phyloP scores from a whole-genome alignment of 2,113 vertebrate species.

The Chaenocephalus aceratus region DNA sequence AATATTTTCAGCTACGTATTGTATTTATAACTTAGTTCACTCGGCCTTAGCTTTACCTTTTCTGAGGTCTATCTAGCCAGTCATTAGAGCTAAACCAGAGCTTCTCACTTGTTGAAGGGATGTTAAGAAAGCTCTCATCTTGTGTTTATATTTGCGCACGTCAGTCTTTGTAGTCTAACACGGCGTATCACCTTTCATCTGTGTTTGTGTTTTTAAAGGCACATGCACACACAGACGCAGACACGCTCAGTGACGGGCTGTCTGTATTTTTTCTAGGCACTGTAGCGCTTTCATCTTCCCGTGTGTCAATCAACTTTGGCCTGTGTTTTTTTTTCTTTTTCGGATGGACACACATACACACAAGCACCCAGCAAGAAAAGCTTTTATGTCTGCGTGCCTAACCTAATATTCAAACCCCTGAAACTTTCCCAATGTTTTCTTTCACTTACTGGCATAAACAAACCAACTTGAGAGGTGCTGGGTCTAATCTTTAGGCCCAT shows the following conservation, averaged over 20 bases:
- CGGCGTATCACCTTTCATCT: slow-evolving; percentile 57
- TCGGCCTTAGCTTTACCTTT: no score
- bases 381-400: slow-evolving; percentile 54
- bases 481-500: slow-evolving; percentile 65
- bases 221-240: slow-evolving; percentile 40
- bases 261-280: slow-evolving; percentile 34
- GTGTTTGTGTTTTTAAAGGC: slow-evolving; percentile 54
- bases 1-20: no score
- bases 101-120: neutral
- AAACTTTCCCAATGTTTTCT: slow-evolving; percentile 55
- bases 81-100: neutral
- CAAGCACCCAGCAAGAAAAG: slow-evolving; percentile 21
- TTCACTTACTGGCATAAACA: slow-evolving; percentile 26
- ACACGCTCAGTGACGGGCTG: slow-evolving; percentile 31
- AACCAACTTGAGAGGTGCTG: slow-evolving; percentile 51
- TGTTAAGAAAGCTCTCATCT: neutral
- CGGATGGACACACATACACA: slow-evolving; percentile 39
- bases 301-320: slow-evolving; percentile 61
- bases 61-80: neutral
- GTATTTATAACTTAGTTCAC: no score
- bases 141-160: slow-evolving; percentile 8
- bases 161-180: slow-evolving; percentile 12
- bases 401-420: slow-evolving; percentile 29
- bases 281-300: slow-evolving; percentile 62
- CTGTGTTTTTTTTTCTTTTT: slow-evolving; percentile 35